Evolutionary conservation across 2,888 invertebrate species (phyloP).

Genomic region (Cremastobaeus sp.): DNA sequence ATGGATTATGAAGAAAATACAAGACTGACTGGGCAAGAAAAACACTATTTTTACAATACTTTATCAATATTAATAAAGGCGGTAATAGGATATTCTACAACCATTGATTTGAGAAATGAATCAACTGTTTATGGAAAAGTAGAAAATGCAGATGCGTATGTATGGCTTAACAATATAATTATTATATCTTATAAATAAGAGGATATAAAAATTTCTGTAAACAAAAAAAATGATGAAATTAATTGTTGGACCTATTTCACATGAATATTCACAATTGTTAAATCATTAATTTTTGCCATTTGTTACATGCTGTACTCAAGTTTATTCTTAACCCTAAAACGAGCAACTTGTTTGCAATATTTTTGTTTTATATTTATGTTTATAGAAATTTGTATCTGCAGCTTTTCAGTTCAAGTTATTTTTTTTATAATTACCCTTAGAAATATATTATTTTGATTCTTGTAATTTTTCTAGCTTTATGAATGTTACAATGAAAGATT

Average conservation of each 20-base stretch:
- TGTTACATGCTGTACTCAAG: no score
- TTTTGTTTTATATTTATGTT: no score
- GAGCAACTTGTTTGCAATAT: no score
- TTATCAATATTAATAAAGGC: slow-evolving; percentile 83
- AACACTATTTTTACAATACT: slow-evolving; percentile 80
- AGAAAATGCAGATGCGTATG: slow-evolving; percentile 83
- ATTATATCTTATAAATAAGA: no score
- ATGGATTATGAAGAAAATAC: not conserved
- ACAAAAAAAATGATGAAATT: no score
- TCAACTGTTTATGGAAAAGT: slow-evolving; percentile 82
- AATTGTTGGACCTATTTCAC: no score
- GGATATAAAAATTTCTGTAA: no score
- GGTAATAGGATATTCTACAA: slow-evolving; percentile 81
- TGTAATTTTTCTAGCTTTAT: slow-evolving; percentile 80
- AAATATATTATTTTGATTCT: slow-evolving; percentile 2
- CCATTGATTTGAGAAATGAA: slow-evolving; percentile 84
- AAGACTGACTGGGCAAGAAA: slow-evolving; percentile 66
- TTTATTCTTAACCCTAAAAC: no score
- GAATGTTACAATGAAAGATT: slow-evolving; percentile 84
- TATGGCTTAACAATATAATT: slow-evolving; percentile 29
- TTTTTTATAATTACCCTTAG: not conserved
- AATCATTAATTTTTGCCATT: no score
- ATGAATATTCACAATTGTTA: no score
- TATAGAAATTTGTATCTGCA: no score
- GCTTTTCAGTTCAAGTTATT: not conserved